These are phyloP conservation scores for Bombus confusus DNA, from an alignment of 1,140 invertebrate genomes.

Conservation along the genomic window DNA sequence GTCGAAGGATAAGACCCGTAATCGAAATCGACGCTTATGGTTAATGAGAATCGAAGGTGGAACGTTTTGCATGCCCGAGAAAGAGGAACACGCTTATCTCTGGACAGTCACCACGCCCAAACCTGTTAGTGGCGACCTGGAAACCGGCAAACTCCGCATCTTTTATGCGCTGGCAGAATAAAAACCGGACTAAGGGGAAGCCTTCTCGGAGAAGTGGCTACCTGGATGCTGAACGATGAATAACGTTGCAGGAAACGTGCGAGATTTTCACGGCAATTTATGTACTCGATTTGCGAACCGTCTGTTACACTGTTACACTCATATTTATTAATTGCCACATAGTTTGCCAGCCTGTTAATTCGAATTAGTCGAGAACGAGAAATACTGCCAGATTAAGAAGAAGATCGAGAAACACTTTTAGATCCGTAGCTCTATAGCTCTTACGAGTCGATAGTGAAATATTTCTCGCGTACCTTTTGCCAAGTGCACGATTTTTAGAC, in stretches of 20 bases:
- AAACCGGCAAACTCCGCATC: constrained; percentile 50
- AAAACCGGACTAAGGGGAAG: constrained; percentile 41
- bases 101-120: constrained; percentile 42
- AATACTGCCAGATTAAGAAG: background rate
- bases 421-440: background rate
- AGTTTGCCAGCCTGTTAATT: background rate
- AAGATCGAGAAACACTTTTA: background rate
- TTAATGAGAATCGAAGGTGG: constrained; percentile 29
- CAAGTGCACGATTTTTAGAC: too few relatives aligned
- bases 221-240: background rate
- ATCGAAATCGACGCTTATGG: constrained; percentile 18
- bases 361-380: background rate
- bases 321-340: background rate
- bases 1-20: too few relatives aligned
- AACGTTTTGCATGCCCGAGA: background rate
- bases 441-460: too few relatives aligned
- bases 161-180: constrained; percentile 38
- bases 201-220: background rate
- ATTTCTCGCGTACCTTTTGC: too few relatives aligned
- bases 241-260: background rate
- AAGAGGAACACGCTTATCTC: constrained; percentile 20
- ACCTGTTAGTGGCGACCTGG: constrained; percentile 56
- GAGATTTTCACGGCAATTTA: background rate
- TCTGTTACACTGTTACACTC: background rate
- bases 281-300: background rate